Conservation (phyloP, 2,797 vertebrate genomes). For the Falco naumanni region DNA sequence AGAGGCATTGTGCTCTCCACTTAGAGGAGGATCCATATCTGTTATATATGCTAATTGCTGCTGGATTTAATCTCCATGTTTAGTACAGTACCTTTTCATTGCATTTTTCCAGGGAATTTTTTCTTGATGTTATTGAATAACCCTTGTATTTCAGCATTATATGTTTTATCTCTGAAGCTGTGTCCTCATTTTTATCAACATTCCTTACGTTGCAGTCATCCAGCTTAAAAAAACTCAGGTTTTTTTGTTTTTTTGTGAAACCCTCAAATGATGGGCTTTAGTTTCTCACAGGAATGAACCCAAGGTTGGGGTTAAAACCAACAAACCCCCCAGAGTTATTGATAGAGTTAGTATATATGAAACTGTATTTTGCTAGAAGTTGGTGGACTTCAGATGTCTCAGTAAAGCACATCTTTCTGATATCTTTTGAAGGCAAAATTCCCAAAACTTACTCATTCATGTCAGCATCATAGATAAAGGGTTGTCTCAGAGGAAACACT, state of each 20-base stretch:
- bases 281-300: neutral
- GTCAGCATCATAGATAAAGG: neutral
- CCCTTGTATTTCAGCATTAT: neutral
- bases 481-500: neutral
- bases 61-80: neutral
- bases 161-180: neutral
- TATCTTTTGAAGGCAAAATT: neutral
- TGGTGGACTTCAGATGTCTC: neutral
- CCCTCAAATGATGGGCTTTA: neutral
- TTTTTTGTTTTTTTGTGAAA: neutral
- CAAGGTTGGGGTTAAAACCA: neutral
- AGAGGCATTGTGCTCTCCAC: neutral
- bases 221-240: fast-evolving
- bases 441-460: neutral
- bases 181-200: neutral
- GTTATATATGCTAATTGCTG: neutral
- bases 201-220: neutral
- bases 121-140: neutral
- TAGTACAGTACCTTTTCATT: neutral
- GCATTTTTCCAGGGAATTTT: neutral
- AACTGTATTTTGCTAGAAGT: neutral
- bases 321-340: neutral
- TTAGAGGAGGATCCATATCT: neutral
- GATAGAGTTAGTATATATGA: neutral
- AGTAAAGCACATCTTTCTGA: neutral